A percentile compares a stretch with the other conserved stretches of the same genome.
phyloP scores from a whole-genome alignment of 2,797 vertebrate species.

The Poeciliopsis turneri region DNA sequence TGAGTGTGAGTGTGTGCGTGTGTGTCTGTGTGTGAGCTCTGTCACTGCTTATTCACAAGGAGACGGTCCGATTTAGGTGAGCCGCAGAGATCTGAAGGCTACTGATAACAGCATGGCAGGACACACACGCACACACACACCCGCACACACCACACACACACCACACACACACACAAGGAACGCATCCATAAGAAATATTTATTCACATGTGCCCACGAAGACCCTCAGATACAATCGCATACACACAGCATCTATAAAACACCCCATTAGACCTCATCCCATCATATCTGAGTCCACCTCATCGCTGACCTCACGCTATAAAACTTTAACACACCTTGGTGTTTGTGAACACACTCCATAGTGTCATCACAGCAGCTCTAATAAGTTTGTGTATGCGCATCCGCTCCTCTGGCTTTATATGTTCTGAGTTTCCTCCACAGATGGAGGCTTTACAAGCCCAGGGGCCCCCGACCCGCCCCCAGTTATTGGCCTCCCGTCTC shows the following conservation, averaged over 20 bases:
- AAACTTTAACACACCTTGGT: conserved; percentile 78
- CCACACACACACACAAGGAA: conserved; percentile 16
- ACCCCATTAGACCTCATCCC: conserved; percentile 74
- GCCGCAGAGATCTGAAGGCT: conserved; percentile 54
- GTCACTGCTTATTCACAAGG: conserved; percentile 41
- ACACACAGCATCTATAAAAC: conserved; percentile 66
- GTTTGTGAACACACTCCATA: conserved; percentile 59
- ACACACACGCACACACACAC: conserved; percentile 17
- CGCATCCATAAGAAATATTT: conserved; percentile 41
- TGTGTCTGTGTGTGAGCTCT: background rate
- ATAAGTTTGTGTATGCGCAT: conserved; percentile 67
- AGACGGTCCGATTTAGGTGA: conserved; percentile 34
- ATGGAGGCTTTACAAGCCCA: conserved; percentile 77
- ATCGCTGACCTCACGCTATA: conserved; percentile 78
- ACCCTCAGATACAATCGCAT: conserved; percentile 50
- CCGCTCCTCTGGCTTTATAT: conserved; percentile 73
- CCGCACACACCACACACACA: conserved; percentile 10
- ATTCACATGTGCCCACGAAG: conserved; percentile 36
- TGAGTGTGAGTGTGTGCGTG: background rate
- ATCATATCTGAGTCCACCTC: conserved; percentile 77
- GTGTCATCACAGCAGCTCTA: conserved; percentile 71
- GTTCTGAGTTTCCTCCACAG: conserved; percentile 72
- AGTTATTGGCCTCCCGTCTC: conserved; percentile 76
- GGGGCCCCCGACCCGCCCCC: conserved; percentile 29
- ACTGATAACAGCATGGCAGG: conserved; percentile 50